Conservation (phyloP, 2,888 invertebrate species). For the Pseudococcus viburni region DNA sequence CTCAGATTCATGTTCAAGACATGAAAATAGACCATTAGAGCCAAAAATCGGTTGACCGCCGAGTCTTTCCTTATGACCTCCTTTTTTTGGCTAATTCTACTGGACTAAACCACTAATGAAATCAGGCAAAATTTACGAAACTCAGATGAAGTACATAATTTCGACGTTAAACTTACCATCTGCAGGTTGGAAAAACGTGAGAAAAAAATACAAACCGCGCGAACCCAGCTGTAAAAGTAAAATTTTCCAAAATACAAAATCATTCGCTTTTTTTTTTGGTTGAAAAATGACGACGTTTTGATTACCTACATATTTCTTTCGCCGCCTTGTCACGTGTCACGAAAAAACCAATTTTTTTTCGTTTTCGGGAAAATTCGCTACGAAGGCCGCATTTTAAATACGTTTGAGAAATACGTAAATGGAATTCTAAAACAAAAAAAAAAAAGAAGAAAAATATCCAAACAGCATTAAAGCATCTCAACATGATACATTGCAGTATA, state of each 20-base stretch:
- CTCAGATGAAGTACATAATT: not conserved
- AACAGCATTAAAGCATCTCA: slow-evolving; percentile 19
- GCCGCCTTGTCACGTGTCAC: not conserved
- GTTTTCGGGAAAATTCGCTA: not conserved
- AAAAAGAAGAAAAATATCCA: not conserved
- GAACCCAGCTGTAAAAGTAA: not conserved
- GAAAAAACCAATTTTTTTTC: not conserved
- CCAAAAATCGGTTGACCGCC: too few relatives aligned
- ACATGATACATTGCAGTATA: not conserved
- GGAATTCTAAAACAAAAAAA: slow-evolving; percentile 21
- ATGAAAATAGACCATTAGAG: too few relatives aligned
- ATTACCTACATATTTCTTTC: slow-evolving; percentile 12
- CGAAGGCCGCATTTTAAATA: slow-evolving; percentile 6
- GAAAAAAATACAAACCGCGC: not conserved
- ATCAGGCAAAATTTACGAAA: not conserved
- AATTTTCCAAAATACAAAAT: not conserved
- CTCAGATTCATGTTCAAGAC: too few relatives aligned
- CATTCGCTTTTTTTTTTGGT: not conserved
- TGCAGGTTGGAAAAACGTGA: not conserved
- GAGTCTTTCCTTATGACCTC: too few relatives aligned
- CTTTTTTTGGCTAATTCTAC: too few relatives aligned
- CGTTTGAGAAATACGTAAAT: not conserved
- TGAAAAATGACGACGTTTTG: slow-evolving; percentile 1
- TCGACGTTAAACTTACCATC: not conserved
- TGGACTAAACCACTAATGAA: too few relatives aligned